Base-by-base conservation (phyloP, 2,113 vertebrate species). In the Cichladusa arquata region DNA sequence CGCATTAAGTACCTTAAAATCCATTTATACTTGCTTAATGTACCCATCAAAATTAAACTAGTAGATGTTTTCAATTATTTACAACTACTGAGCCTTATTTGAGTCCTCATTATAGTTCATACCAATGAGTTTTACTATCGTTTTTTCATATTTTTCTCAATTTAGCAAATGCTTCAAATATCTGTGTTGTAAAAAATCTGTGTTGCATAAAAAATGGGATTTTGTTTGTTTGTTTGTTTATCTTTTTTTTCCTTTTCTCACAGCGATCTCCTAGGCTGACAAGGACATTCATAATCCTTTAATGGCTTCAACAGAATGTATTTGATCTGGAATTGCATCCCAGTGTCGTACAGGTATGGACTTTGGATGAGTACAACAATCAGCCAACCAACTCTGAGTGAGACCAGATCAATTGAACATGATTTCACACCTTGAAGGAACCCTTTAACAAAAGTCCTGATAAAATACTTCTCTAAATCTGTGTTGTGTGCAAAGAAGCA, bases 241-340 rank as follows among this genome's bases (percentile, higher is more conserved):
- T 31, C 1, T 2, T 4, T 12, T 6, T 19, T 5, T 25, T n/a
- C 9, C 9, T 47, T 45, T 69, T 23, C 11, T 28, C 6, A 7
- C 24, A 28, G 7, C 19, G 4, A 33, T 40, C 6, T 44, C 3
- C 29, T 78, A 50, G 20, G 7, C 28, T 87, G 45, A 54, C 11
- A 29, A 83, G 18, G 5, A 58, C 7, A 58, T 33, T 69, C 22
- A 36, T 4, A 69, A 10, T 28, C 14, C 4, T 15, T 83, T 25
- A 36, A 5, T 1, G 3, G 1, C 36, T 79, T 79, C 26, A 57
- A 20, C 2, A 57, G 33, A 42, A 25, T 31, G 9, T 24, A 11
- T 74, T 48, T 57, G 5, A 11, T 28, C 24, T 66, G 24, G 18
- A 51, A 42, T 28, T 62, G 3, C 20, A 25, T 10, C 25, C 34